Evolutionary conservation across 2,113 vertebrate species (phyloP), one percentile per base, ranked within the genome.

Genomic region (Gadus macrocephalus): DNA sequence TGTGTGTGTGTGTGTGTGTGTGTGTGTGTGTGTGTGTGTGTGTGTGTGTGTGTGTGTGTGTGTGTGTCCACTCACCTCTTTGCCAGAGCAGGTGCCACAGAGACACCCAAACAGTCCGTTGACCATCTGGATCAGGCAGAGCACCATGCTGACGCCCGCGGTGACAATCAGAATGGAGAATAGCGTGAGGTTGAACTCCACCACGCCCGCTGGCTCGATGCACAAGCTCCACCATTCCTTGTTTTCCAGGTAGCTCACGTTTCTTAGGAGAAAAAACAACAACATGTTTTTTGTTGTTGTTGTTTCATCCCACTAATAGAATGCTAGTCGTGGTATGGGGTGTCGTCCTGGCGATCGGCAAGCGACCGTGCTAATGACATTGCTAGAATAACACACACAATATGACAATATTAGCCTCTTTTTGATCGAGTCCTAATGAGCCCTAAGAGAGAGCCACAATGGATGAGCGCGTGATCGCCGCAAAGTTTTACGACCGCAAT

Each of bases 91-190:
- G 19, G 90, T 89, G 3, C 90, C 89, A 2, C 91, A 92, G 25
- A 91, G 2, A 15, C 91, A 93, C 14, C 91, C 90, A 4, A 88
- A 90, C 11, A 91, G 77, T 0, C 92, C 89, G 6, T 90, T 91
- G 73, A 91, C 3, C 77, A 84, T 77, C 72, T 91, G 90, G 67
- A 87, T 53, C 38, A 0, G 0, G 42, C 90, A 92, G 28, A 93
- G 75, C 38, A 80, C 0, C 19, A 85, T 25, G 62, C 73, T 91
- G 6, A 90, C 0, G 16, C 5, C 2, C 0, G 75, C 74, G 0
- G 77, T 66, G 8, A 76, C 76, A 35, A 88, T n/a, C 70, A 91
- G 69, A 1, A 81, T 72, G 28, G 75, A 53, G 78, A 92, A 92
- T n/a, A 92, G 79, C 1, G 69, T 76, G 27, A 89, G 5, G 25